These are phyloP conservation scores for Ophion ellenae DNA, from an alignment of 2,888 invertebrate genomes.

Conservation along the genomic window DNA sequence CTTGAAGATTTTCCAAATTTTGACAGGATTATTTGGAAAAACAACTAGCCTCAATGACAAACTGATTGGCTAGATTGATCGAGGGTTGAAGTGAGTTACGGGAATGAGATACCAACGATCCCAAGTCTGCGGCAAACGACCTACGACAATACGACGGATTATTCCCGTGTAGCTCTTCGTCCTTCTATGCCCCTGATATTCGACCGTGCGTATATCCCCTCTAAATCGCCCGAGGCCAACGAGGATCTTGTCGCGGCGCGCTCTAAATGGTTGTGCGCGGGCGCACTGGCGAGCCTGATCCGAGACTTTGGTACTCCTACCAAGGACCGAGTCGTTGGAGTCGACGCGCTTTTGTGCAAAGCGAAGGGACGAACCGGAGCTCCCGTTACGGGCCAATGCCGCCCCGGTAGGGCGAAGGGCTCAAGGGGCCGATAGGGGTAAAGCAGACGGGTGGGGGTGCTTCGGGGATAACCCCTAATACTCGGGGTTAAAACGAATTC, in stretches of 20 bases:
- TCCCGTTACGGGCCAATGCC: constrained; percentile 26
- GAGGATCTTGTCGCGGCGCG: constrained; percentile 17
- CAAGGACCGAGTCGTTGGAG: constrained; percentile 29
- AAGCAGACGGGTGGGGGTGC: constrained; percentile 41
- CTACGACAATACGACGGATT: constrained; percentile 56
- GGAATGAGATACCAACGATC: background rate
- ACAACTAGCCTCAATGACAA: background rate
- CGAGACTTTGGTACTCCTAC: constrained; percentile 66
- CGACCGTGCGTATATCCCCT: constrained; percentile 80
- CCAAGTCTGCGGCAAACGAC: constrained; percentile 41
- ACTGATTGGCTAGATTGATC: background rate
- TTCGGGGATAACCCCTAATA: constrained; percentile 58
- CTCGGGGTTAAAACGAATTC: constrained; percentile 73
- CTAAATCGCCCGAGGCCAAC: constrained; percentile 77
- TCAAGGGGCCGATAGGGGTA: constrained; percentile 11
- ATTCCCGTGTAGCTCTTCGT: constrained; percentile 44
- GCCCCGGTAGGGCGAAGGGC: background rate
- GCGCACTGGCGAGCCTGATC: constrained; percentile 67
- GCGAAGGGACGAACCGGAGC: background rate
- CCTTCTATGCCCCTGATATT: constrained; percentile 78
- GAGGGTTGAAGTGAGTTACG: background rate
- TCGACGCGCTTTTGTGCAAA: constrained; percentile 6
- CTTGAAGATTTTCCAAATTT: background rate
- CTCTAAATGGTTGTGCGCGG: constrained; percentile 29
- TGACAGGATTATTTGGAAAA: background rate